phyloP scores from a whole-genome alignment of 2,113 vertebrate genomes.

The Sminthopsis crassicaudata region DNA sequence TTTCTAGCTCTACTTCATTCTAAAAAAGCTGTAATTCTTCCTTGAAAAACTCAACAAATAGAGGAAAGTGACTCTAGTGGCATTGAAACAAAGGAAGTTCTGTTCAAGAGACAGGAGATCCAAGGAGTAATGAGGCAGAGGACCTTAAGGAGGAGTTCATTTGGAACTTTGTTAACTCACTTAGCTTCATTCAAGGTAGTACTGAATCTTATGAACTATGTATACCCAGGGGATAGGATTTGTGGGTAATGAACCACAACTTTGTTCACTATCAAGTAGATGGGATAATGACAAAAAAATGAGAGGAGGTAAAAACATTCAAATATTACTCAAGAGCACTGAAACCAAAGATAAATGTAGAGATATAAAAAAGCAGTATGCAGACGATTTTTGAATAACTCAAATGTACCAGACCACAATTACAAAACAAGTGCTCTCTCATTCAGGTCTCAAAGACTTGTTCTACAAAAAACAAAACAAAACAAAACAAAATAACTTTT shows the following conservation, averaged over 20 bases:
- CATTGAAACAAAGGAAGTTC: background rate
- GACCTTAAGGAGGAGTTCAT: background rate
- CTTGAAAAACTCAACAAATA: background rate
- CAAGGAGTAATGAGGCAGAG: background rate
- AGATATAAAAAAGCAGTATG: background rate
- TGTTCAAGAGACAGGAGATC: background rate
- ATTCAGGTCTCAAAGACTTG: too few relatives aligned
- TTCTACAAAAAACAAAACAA: too few relatives aligned
- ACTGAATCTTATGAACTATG: background rate
- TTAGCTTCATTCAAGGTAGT: background rate
- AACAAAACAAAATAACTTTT: too few relatives aligned
- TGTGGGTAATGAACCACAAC: background rate
- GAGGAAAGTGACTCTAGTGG: background rate
- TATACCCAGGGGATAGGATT: background rate
- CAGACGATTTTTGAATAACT: background rate
- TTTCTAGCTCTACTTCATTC: background rate
- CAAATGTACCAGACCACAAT: background rate
- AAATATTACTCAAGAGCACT: background rate
- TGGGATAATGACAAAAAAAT: background rate
- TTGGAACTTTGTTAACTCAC: background rate
- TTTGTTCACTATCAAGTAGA: background rate
- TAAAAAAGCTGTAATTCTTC: background rate
- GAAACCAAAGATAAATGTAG: background rate
- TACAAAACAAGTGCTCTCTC: too few relatives aligned
- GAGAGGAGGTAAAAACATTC: background rate